Conservation (phyloP, 2,797 vertebrate genomes). For the Enteromius treurensis region DNA sequence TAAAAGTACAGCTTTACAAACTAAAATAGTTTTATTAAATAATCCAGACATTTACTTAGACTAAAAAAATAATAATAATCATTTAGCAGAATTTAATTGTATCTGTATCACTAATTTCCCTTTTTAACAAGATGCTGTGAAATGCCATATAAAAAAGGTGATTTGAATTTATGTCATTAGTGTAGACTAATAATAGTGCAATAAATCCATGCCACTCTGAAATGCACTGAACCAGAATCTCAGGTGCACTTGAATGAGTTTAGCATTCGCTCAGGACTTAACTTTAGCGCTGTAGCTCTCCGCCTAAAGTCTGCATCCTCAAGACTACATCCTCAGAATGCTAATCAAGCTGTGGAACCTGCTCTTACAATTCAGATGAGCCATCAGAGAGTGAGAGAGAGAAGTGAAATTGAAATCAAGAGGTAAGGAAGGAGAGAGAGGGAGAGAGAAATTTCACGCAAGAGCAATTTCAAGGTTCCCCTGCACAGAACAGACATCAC, state of each 20-base stretch:
- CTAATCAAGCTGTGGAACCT: slow-evolving; percentile 23
- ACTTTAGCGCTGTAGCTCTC: neutral
- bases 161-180: neutral
- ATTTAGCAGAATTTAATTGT: neutral
- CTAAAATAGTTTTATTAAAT: neutral
- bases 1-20: neutral
- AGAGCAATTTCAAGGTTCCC: slow-evolving; percentile 50
- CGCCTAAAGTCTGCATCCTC: neutral
- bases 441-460: slow-evolving; percentile 57
- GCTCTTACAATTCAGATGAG: slow-evolving; percentile 18
- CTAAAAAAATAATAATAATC: no score
- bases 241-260: neutral
- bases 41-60: neutral
- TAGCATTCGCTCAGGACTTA: slow-evolving; percentile 1
- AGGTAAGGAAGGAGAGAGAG: slow-evolving; percentile 10
- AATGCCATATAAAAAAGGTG: neutral
- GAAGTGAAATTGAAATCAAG: slow-evolving; percentile 36
- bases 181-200: neutral
- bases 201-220: slow-evolving; percentile 1
- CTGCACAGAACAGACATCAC: slow-evolving; percentile 35
- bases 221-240: neutral
- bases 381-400: slow-evolving; percentile 16
- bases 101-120: neutral
- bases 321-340: slow-evolving; percentile 24
- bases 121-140: neutral